Conservation (phyloP, 1,140 invertebrate species). For the Pissodes strobi region DNA sequence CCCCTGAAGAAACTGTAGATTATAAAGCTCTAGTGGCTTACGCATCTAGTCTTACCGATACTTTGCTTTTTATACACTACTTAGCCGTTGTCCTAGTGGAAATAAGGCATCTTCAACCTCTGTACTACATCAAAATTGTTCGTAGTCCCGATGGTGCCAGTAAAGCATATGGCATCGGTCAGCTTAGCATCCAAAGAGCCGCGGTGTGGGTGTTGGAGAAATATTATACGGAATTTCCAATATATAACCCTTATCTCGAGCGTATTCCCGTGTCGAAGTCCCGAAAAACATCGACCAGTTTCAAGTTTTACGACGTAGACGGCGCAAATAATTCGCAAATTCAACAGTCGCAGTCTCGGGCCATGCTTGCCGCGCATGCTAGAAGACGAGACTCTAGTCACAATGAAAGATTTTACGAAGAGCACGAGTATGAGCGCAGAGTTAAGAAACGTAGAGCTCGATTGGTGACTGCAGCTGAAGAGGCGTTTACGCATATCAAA, state of each 20-base stretch:
- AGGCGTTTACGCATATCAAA: slow-evolving; percentile 96
- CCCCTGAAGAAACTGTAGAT: slow-evolving; percentile 76
- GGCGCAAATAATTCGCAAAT: slow-evolving; percentile 73
- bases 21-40: slow-evolving; percentile 88
- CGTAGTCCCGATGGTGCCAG: slow-evolving; percentile 93
- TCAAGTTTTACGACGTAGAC: slow-evolving; percentile 98
- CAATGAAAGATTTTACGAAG: slow-evolving; percentile 96
- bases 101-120: slow-evolving; percentile 86
- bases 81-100: slow-evolving; percentile 91
- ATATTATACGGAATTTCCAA: slow-evolving; percentile 95
- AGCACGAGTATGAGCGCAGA: slow-evolving; percentile 93
- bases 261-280: slow-evolving; percentile 84
- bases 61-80: slow-evolving; percentile 93
- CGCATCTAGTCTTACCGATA: slow-evolving; percentile 88
- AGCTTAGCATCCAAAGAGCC: slow-evolving; percentile 92
- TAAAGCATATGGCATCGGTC: slow-evolving; percentile 83
- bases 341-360: slow-evolving; percentile 67
- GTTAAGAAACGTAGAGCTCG: slow-evolving; percentile 89
- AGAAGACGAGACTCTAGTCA: slow-evolving; percentile 82
- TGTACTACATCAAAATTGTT: slow-evolving; percentile 89
- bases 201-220: slow-evolving; percentile 92
- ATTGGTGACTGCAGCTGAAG: slow-evolving; percentile 90
- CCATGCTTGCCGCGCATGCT: slow-evolving; percentile 72
- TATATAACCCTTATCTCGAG: slow-evolving; percentile 96
- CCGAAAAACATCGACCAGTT: slow-evolving; percentile 77